These are phyloP conservation scores for Carollia perspicillata DNA, from an alignment of 2,113 vertebrate genomes.

Conservation along the genomic window DNA sequence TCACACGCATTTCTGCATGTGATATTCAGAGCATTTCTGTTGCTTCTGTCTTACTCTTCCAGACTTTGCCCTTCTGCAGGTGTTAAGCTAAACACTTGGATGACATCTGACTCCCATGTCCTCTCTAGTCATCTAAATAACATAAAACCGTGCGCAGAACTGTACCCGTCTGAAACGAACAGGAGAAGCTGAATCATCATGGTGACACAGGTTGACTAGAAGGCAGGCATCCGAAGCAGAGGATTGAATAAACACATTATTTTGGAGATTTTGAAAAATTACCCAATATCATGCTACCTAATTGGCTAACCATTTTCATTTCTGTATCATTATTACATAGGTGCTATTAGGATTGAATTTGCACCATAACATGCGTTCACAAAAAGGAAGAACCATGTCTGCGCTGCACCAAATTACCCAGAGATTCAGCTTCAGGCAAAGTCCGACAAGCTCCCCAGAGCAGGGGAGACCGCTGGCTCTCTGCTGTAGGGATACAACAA, in stretches of 20 bases:
- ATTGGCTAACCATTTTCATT: background rate
- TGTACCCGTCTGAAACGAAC: background rate
- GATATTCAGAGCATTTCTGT: background rate
- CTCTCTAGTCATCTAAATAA: background rate
- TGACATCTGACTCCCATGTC: background rate
- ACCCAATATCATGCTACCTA: background rate
- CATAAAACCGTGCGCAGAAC: background rate
- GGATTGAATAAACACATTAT: background rate
- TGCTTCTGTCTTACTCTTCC: background rate
- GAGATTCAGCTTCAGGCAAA: background rate
- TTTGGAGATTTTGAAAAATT: background rate
- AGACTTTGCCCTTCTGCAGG: background rate
- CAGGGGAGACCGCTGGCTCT: background rate
- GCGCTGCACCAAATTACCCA: background rate
- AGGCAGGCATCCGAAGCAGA: background rate
- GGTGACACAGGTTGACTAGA: background rate
- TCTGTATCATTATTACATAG: background rate
- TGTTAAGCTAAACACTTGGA: background rate
- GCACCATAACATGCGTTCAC: background rate
- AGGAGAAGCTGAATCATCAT: background rate
- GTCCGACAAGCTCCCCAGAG: background rate
- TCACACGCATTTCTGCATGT: background rate
- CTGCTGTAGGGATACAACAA: background rate
- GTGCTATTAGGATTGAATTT: background rate
- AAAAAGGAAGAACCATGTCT: background rate